Conservation (phyloP, 2,888 invertebrate species). For the Caenorhabditis panamensis region DNA sequence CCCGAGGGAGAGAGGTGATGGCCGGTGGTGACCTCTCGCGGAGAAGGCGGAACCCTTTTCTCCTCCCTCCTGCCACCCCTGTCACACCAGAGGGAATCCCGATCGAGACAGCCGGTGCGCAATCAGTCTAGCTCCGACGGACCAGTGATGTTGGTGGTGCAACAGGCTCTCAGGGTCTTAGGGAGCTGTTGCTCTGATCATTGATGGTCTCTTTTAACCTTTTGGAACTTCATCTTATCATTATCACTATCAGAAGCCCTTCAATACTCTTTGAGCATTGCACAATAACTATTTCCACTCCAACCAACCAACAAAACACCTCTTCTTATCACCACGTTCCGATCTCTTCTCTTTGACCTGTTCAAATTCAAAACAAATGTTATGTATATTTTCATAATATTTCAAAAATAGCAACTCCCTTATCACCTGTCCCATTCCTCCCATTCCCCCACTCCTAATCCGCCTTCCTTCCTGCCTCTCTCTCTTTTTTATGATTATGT, state of each 20-base stretch:
- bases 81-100: neutral
- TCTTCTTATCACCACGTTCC: too few relatives aligned
- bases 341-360: too few relatives aligned
- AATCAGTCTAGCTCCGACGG: slow-evolving; percentile 32
- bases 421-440: neutral
- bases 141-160: neutral
- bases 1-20: slow-evolving; percentile 22
- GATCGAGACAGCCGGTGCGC: slow-evolving; percentile 46
- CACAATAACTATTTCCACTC: too few relatives aligned
- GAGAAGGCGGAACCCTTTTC: slow-evolving; percentile 12
- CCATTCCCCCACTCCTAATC: slow-evolving; percentile 2
- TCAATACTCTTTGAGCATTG: too few relatives aligned
- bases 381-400: too few relatives aligned
- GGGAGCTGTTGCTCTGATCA: neutral
- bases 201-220: too few relatives aligned
- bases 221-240: too few relatives aligned
- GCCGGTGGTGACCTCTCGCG: slow-evolving; percentile 54
- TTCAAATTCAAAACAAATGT: too few relatives aligned
- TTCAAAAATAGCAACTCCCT: neutral
- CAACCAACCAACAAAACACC: too few relatives aligned
- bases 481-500: slow-evolving; percentile 25
- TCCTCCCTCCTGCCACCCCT: slow-evolving; percentile 12
- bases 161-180: slow-evolving; percentile 21
- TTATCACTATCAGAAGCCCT: too few relatives aligned
- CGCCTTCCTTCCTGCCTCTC: neutral